phyloP scores from a whole-genome alignment of 2,888 invertebrate species.

The Netelia melanura region DNA sequence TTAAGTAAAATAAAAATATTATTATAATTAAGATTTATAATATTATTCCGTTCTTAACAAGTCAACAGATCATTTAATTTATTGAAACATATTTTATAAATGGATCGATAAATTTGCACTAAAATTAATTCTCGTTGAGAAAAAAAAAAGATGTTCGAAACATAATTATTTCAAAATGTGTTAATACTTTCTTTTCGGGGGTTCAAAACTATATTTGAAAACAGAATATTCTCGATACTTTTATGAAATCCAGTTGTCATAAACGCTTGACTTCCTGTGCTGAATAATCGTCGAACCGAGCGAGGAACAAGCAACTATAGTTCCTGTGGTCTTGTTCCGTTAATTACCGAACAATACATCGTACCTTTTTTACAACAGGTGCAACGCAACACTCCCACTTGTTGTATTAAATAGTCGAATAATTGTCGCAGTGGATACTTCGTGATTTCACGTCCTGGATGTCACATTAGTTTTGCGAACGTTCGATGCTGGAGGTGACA shows the following conservation, averaged over 20 bases:
- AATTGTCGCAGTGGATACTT: neutral
- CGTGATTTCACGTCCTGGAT: neutral
- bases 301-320: constrained; percentile 32
- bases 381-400: constrained; percentile 7
- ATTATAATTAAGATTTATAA: too few relatives aligned
- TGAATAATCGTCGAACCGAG: constrained; percentile 63
- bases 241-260: neutral
- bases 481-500: constrained; percentile 8
- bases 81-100: too few relatives aligned
- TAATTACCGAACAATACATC: constrained; percentile 47
- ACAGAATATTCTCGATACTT: neutral
- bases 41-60: too few relatives aligned
- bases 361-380: constrained; percentile 1
- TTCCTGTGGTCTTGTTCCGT: constrained; percentile 42
- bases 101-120: too few relatives aligned
- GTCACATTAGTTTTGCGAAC: constrained; percentile 33
- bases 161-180: too few relatives aligned
- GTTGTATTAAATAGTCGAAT: constrained; percentile 12
- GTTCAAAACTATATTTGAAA: neutral
- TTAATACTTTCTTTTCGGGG: neutral
- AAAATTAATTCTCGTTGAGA: too few relatives aligned
- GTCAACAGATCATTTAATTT: too few relatives aligned
- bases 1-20: too few relatives aligned
- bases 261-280: constrained; percentile 54
- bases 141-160: too few relatives aligned